Evolutionary conservation across 2,113 vertebrate species (phyloP), one percentile per base, ranked within the genome.

Genomic region (Nestor notabilis): DNA sequence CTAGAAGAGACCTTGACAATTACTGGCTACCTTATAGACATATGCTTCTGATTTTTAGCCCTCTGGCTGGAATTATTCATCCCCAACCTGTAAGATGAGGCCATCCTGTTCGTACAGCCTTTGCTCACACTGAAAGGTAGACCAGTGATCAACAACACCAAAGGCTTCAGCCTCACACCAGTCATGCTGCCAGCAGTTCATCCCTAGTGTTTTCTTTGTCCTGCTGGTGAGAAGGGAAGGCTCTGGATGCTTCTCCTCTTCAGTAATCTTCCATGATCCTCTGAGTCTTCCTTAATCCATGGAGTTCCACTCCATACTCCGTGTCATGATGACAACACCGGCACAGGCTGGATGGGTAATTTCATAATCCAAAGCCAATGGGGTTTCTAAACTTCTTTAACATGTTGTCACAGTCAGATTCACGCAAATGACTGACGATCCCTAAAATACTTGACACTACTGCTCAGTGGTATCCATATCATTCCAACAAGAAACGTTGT

Each of bases 71-170:
- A 35, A 58, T n/a, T 16, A 58, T 24, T 8, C 77, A 41, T 33
- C 70, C 71, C 87, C 77, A 75, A 68, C 95, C 95, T 96, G 95
- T 10, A 61, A 41, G 87, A 90, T 44, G 94, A 93, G 53, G 78
- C 94, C 60, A 18, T 91, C 74, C 87, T 83, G 95, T 55, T 79
- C 94, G 35, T 39, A 87, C 43, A 85, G 87, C 82, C 61, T 94
- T 68, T 3, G 83, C 65, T 94, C 84, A 19, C 60, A 66, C 83
- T n/a, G 61, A 19, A 68, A 90, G 72, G 64, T 4, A 37, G 83
- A 63, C 55, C 65, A 84, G 74, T 12, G 84, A 61, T 84, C 93
- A 43, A 66, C 31, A 52, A 2, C 46, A 71, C 89, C 44, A 8
- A 75, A 37, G 77, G 64, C 61, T 94, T n/a, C 93, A 61, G 83